A percentile compares a stretch with the other conserved stretches of the same genome.
Conservation (phyloP, 2,888 invertebrate genomes). For the Zaprionus bogoriensis region DNA sequence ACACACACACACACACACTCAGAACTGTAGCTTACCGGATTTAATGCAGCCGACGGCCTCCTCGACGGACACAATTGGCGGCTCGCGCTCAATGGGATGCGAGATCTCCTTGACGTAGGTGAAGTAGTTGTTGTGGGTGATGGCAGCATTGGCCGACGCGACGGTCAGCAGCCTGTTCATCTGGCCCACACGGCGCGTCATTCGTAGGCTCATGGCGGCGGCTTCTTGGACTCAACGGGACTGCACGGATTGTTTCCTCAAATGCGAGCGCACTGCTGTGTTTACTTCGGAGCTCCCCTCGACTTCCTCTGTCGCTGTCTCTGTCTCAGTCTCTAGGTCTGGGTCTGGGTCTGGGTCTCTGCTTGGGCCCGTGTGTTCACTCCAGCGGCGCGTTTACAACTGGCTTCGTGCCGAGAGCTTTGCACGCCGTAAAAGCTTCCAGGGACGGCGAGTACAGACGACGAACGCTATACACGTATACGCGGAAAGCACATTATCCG, state of each 20-base stretch:
- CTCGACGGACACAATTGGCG: constrained; percentile 88
- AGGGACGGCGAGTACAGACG: background rate
- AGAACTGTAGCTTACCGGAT: constrained; percentile 87
- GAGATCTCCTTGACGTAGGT: constrained; percentile 92
- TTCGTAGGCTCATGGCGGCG: constrained; percentile 59
- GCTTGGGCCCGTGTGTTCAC: constrained; percentile 19
- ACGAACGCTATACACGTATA: too few species aligned
- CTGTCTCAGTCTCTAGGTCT: too few species aligned
- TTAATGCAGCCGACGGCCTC: constrained; percentile 91
- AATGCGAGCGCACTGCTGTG: background rate
- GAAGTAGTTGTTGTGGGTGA: constrained; percentile 84
- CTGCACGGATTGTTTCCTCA: background rate
- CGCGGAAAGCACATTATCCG: too few species aligned
- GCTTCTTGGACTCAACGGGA: background rate
- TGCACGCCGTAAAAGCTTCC: constrained; percentile 33
- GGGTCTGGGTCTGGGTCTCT: too few species aligned
- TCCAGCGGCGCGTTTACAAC: constrained; percentile 44
- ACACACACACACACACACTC: too few species aligned
- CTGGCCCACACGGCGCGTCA: constrained; percentile 44
- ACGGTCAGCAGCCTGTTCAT: constrained; percentile 43
- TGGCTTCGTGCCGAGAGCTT: constrained; percentile 28
- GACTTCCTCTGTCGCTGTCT: too few species aligned
- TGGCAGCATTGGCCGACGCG: constrained; percentile 43
- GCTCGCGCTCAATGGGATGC: constrained; percentile 89
- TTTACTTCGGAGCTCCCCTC: too few species aligned